Conservation (phyloP, 2,888 invertebrate genomes). For the Euzophera pinguis region DNA sequence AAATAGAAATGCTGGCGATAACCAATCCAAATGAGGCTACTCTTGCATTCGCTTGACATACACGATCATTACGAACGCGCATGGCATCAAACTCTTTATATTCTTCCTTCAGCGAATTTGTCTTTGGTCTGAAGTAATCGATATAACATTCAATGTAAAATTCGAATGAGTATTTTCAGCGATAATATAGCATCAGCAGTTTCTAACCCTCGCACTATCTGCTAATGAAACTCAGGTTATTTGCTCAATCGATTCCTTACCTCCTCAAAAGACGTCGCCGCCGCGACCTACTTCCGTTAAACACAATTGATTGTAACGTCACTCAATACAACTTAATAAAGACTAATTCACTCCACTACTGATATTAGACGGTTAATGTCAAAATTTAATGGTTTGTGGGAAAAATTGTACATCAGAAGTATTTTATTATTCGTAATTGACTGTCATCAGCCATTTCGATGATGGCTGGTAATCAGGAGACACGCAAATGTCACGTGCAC, state of each 20-base stretch:
- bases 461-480: constrained; percentile 29
- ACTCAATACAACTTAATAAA: constrained; percentile 18
- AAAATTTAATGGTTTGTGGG: constrained; percentile 2
- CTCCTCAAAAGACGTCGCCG: constrained; percentile 18
- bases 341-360: constrained; percentile 16
- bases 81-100: too few relatives aligned
- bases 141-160: neutral
- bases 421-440: constrained; percentile 36
- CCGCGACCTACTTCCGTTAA: constrained; percentile 11
- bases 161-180: neutral
- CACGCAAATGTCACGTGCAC: constrained; percentile 57
- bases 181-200: neutral
- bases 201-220: neutral
- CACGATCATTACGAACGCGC: too few relatives aligned
- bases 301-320: constrained; percentile 20
- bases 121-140: too few relatives aligned
- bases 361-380: neutral
- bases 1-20: too few relatives aligned
- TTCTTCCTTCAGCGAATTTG: too few relatives aligned
- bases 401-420: constrained; percentile 13
- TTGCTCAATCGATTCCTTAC: constrained; percentile 18
- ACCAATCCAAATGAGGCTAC: too few relatives aligned
- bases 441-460: constrained; percentile 38
- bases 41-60: too few relatives aligned
- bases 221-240: constrained; percentile 5